Percentiles rank a stretch among this genome's conserved stretches.
phyloP scores from a whole-genome alignment of 2,113 vertebrate genomes.

The Xiphophorus maculatus region DNA sequence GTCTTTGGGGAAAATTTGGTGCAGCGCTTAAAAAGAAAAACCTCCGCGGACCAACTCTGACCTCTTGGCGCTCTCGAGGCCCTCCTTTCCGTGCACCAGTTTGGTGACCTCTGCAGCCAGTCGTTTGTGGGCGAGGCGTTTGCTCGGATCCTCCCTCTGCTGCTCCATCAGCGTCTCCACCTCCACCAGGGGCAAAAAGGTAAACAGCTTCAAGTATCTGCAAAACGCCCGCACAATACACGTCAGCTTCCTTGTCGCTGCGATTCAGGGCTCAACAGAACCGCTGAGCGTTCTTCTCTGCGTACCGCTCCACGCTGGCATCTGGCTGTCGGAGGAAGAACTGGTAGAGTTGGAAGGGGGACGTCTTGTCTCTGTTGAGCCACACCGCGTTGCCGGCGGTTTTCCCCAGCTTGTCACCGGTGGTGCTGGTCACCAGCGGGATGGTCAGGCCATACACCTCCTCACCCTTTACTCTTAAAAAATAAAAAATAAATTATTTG shows the following conservation, averaged over 20 bases:
- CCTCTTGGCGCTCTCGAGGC: constrained; percentile 94
- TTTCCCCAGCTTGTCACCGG: constrained; percentile 95
- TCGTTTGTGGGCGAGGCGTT: constrained; percentile 89
- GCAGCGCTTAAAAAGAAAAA: too few relatives aligned
- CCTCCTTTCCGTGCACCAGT: constrained; percentile 93
- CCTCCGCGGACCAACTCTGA: constrained; percentile 36
- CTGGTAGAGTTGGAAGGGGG: constrained; percentile 95
- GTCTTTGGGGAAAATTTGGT: too few relatives aligned
- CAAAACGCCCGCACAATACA: background rate
- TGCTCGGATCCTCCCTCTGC: constrained; percentile 87
- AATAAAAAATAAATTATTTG: background rate
- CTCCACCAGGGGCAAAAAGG: constrained; percentile 91
- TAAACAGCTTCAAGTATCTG: constrained; percentile 94
- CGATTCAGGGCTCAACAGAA: background rate
- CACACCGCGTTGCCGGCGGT: constrained; percentile 95
- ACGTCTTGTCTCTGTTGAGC: constrained; percentile 91
- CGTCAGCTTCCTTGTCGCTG: background rate
- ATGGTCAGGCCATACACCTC: constrained; percentile 93
- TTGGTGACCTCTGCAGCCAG: constrained; percentile 97
- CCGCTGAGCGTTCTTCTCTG: background rate
- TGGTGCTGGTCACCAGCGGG: constrained; percentile 90
- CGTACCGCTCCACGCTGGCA: constrained; percentile 83
- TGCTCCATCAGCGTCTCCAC: constrained; percentile 90
- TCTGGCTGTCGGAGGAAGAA: constrained; percentile 93
- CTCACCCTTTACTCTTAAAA: constrained; percentile 84